Evolutionary conservation across 2,888 invertebrate species (phyloP), one percentile per base, ranked within the genome.

Genomic region (Autographa gamma): DNA sequence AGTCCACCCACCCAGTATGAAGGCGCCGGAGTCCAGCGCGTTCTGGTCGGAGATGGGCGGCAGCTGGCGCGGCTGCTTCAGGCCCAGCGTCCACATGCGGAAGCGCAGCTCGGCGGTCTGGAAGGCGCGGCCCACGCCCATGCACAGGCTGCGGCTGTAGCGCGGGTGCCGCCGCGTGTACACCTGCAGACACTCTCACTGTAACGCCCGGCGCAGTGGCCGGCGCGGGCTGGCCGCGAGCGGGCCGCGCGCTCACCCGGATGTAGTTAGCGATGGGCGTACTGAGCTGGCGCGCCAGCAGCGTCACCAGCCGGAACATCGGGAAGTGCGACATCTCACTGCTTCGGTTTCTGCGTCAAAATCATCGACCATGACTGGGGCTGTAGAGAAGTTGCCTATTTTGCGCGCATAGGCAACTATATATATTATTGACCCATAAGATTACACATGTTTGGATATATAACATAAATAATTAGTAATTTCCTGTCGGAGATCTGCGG

Each of bases 281-380:
- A 79, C 87, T 89, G 43, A 88, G 69, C 82, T 90, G 91, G 0
- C 91, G 88, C 69, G 88, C 89, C 69, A 91, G 78, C 75, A 90
- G 83, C 66, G 89, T 88, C 59, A 74, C 87, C 68, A 91, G 84
- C 65, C 86, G 88, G 82, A 89, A 89, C 81, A 89, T 66, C 31
- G 91, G 91, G 77, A 91, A 91, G 69, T 83, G 84, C 8, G 82
- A 82, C 59, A 64, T 62, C 34, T 13, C 25, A 14, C 25, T 8
- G 54, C 32, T 31, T 4, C 19, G 6, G 43, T 19, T 16, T 31
- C 13, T n/a, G 16, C 0, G 18, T 14, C 31, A 18, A 14, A 18
- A 6, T 18, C 18, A n/a, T 11, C 11, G 38, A 38, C 11, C 38
- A 38, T 38, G 38, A 38, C 11, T 38, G 9, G 9, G 38, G 38